These are phyloP conservation scores for Fukomys damarensis DNA, from an alignment of 2,113 vertebrate genomes.

Conservation along the genomic window DNA sequence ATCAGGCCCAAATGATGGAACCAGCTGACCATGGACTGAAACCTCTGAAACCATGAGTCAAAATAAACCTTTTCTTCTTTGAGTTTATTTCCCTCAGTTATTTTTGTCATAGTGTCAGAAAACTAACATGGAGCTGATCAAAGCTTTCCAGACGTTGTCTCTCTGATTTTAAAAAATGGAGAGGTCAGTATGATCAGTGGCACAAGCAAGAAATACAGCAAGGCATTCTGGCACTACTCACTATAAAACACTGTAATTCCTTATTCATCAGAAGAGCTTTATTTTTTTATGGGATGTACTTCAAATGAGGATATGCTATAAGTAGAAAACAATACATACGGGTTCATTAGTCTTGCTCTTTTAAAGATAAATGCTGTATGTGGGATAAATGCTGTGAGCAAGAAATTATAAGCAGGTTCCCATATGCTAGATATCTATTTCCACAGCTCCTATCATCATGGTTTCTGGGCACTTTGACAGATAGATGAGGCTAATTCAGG, in stretches of 20 bases:
- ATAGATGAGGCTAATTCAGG: slow-evolving; percentile 82
- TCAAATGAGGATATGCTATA: slow-evolving; percentile 77
- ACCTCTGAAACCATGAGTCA: neutral
- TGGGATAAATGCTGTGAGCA: slow-evolving; percentile 81
- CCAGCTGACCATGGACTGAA: neutral
- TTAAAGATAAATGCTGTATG: slow-evolving; percentile 83
- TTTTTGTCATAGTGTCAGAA: neutral
- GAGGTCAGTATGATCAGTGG: neutral
- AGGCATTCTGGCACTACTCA: neutral
- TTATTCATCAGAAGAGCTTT: slow-evolving; percentile 72
- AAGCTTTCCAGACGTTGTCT: slow-evolving; percentile 2
- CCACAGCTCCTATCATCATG: slow-evolving; percentile 78
- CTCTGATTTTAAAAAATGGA: neutral
- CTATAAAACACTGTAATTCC: slow-evolving; percentile 23
- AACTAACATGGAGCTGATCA: slow-evolving; percentile 3
- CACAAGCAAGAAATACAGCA: slow-evolving; percentile 19
- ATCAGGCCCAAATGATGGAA: neutral
- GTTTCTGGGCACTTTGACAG: slow-evolving; percentile 83
- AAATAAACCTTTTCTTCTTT: neutral
- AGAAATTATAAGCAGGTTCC: slow-evolving; percentile 84
- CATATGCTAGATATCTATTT: slow-evolving; percentile 83
- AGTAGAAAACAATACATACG: slow-evolving; percentile 83
- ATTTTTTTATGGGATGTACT: slow-evolving; percentile 72
- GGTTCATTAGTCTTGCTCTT: slow-evolving; percentile 84
- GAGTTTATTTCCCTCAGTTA: neutral